These are phyloP conservation scores for Acomys russatus DNA, from an alignment of 2,797 vertebrate species.

Conservation along the genomic window DNA sequence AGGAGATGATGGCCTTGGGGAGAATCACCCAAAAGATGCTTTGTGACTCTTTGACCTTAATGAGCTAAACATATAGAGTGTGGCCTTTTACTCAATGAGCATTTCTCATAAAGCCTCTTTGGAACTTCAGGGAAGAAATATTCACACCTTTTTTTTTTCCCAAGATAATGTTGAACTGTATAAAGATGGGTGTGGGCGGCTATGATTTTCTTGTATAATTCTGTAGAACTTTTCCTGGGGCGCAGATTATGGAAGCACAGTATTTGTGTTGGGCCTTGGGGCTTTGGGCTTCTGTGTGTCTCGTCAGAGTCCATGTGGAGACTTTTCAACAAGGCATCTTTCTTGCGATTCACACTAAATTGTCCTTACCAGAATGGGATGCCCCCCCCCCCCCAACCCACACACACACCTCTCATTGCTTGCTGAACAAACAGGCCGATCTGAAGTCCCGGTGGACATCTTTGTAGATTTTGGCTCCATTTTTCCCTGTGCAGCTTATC, in stretches of 20 bases:
- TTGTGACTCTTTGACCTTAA: conserved; percentile 50
- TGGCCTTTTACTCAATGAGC: neutral
- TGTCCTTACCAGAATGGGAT: conserved; percentile 72
- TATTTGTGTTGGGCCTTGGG: conserved; percentile 62
- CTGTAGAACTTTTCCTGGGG: conserved; percentile 52
- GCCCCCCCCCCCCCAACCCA: conserved; percentile 57
- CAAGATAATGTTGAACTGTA: conserved; percentile 67
- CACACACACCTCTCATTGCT: conserved; percentile 63
- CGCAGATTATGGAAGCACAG: conserved; percentile 42
- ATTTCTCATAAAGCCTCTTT: conserved; percentile 60
- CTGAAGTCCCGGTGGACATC: conserved; percentile 79
- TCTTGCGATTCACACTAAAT: conserved; percentile 78
- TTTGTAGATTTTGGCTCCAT: conserved; percentile 80
- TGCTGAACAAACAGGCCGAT: conserved; percentile 77
- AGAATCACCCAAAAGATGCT: neutral
- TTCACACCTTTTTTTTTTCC: conserved; percentile 66
- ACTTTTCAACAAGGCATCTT: conserved; percentile 79
- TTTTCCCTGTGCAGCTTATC: conserved; percentile 68
- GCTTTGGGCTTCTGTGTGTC: conserved; percentile 72
- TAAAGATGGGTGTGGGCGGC: conserved; percentile 58
- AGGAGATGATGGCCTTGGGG: conserved; percentile 55
- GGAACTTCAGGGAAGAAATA: conserved; percentile 60
- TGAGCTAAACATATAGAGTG: conserved; percentile 29
- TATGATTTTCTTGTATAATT: conserved; percentile 68
- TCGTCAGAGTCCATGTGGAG: conserved; percentile 65